Conservation (phyloP, 2,888 invertebrate genomes). For the Mythimna vitellina region DNA sequence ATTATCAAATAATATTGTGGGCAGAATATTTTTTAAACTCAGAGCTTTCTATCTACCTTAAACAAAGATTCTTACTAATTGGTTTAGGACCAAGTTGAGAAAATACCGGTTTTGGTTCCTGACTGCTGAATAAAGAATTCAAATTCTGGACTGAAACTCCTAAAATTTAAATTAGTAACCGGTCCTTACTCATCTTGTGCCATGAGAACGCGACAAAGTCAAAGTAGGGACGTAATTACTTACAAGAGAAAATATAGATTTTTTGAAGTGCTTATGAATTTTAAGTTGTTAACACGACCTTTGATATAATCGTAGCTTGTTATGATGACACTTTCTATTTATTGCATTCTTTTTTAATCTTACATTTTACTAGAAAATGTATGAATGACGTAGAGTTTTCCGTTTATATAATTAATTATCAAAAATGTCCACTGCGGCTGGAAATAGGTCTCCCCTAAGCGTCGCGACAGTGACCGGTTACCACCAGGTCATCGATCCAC, state of each 20-base stretch:
- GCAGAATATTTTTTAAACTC: too few relatives aligned
- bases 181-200: not conserved
- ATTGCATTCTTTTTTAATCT: not conserved
- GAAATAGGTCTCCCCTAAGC: too few relatives aligned
- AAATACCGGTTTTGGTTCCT: too few relatives aligned
- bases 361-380: not conserved
- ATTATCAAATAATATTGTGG: too few relatives aligned
- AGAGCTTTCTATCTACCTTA: too few relatives aligned
- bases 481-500: too few relatives aligned
- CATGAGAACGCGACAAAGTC: not conserved
- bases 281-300: not conserved
- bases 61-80: too few relatives aligned
- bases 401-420: not conserved
- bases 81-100: too few relatives aligned
- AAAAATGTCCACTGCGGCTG: too few relatives aligned
- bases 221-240: not conserved
- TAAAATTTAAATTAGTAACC: not conserved
- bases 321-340: constrained; percentile 1
- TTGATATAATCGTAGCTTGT: not conserved
- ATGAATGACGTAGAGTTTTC: not conserved
- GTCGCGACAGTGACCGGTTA: too few relatives aligned
- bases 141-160: too few relatives aligned
- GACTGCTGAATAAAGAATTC: too few relatives aligned
- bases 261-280: not conserved
- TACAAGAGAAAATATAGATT: not conserved